Evolutionary conservation across 1,140 invertebrate genomes (phyloP), one percentile per base, ranked within the genome.

Genomic region (Papilio xuthus): DNA sequence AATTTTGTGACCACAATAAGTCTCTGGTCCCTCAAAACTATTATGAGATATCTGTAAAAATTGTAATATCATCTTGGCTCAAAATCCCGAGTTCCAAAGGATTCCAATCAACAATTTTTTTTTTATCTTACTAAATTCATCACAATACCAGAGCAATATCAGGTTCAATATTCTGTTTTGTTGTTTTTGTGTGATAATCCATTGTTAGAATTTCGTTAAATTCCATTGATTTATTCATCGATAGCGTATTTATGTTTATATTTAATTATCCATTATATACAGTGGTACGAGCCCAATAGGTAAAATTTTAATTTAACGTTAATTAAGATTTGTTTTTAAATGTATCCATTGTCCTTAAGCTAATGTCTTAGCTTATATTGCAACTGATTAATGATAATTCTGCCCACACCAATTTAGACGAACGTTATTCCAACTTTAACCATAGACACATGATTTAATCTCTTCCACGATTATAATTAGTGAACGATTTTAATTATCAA

Each of bases 151-250:
- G 23, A 26, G 53, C 53, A 10, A 2, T 56, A 10, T 26, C 56
- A 26, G 12, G 6, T 63, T 28, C 60, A 63, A 60, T 3, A 60
- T 32, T 6, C 32, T 15, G 60, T 63, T 28, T 18, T 13, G 26
- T 28, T 63, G 23, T 63, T 3, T 60, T 63, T 63, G 13, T 13
- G 4, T 18, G 60, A 28, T 63, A 15, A 3, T 12, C 60, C 60
- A 63, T 32, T 63, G 26, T 63, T 28, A 18, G 7, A 1, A 60
- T 60, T n/a, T 60, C 9, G 9, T 60, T 60, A 60, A 26, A 23
- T 60, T 60, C 20, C 20, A 60, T 56, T 56, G 50, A 60, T 63
- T 63, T 63, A 63, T 63, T 63, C 26, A 32, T 28, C 60, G 23
- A 28, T 28, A 63, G 60, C 60, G 23, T 63, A 63, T 63, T 63